phyloP scores from a whole-genome alignment of 2,113 vertebrate genomes.

The Platichthys flesus region DNA sequence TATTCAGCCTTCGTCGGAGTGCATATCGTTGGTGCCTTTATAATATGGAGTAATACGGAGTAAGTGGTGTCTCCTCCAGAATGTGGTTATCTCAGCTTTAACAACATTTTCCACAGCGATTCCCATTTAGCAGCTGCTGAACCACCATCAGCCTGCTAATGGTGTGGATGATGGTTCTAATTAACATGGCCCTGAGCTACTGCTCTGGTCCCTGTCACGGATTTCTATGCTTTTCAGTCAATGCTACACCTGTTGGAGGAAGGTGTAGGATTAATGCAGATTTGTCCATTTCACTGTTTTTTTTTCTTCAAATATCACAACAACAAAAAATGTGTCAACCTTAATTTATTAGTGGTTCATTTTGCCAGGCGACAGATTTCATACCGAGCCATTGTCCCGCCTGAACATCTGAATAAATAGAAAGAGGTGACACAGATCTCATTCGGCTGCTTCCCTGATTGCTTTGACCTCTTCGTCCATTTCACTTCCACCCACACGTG shows the following conservation, averaged over 20 bases:
- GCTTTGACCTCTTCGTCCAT: constrained; percentile 24
- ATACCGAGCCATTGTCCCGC: background rate
- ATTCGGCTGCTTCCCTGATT: constrained; percentile 18
- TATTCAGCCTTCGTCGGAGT: background rate
- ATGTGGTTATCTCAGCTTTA: constrained; percentile 15
- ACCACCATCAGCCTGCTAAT: constrained; percentile 18
- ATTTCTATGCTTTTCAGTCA: constrained; percentile 48
- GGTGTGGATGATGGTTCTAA: constrained; percentile 39
- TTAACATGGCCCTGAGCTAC: constrained; percentile 33
- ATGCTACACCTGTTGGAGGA: constrained; percentile 32
- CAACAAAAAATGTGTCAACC: background rate
- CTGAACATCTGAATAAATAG: background rate
- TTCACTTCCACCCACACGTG: constrained; percentile 17
- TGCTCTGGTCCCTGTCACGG: constrained; percentile 27
- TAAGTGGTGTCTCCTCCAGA: background rate
- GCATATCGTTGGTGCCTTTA: background rate
- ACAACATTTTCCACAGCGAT: constrained; percentile 24
- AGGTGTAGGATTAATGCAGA: background rate
- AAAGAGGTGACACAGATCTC: background rate
- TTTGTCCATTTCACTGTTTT: background rate
- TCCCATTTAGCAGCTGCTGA: constrained; percentile 44
- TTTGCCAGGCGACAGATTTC: background rate
- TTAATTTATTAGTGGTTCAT: background rate
- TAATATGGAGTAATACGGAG: background rate
- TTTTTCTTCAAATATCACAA: background rate